Conservation (phyloP, 2,797 vertebrate genomes). For the Pelochelys cantorii region DNA sequence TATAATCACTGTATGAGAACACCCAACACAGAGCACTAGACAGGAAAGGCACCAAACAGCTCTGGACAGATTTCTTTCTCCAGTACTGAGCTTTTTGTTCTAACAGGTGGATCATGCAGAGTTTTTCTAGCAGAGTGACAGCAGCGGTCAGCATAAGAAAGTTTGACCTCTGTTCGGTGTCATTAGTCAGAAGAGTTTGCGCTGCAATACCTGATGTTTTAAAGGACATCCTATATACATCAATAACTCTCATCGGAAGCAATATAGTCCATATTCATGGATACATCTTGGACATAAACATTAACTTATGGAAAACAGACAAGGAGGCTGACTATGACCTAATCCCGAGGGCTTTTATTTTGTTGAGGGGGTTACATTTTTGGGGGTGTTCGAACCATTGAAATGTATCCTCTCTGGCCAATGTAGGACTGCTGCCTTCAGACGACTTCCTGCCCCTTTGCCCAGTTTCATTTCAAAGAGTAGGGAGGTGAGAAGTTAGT, state of each 20-base stretch:
- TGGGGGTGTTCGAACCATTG: not conserved
- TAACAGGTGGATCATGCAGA: not conserved
- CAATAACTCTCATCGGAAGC: not conserved
- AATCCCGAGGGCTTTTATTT: not conserved
- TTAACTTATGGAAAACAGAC: not conserved
- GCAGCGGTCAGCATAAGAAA: not conserved
- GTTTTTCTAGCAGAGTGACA: not conserved
- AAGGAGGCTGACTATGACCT: not conserved
- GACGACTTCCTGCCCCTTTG: not conserved
- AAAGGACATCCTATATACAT: not conserved
- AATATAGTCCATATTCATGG: not conserved
- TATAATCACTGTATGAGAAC: slow-evolving; percentile 45
- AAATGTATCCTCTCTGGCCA: not conserved
- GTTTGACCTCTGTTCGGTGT: not conserved
- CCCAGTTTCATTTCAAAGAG: not conserved
- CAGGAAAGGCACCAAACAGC: slow-evolving; percentile 35
- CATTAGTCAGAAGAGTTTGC: not conserved
- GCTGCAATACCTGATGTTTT: not conserved
- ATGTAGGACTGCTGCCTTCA: accelerated
- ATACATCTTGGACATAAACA: not conserved
- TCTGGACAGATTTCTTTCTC: slow-evolving; percentile 19
- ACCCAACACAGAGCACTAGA: slow-evolving; percentile 17
- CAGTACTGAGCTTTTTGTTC: not conserved
- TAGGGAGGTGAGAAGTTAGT: accelerated
- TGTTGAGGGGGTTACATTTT: not conserved